Base-by-base conservation (phyloP, 2,888 invertebrate species). In the Ptychoptera contaminata region DNA sequence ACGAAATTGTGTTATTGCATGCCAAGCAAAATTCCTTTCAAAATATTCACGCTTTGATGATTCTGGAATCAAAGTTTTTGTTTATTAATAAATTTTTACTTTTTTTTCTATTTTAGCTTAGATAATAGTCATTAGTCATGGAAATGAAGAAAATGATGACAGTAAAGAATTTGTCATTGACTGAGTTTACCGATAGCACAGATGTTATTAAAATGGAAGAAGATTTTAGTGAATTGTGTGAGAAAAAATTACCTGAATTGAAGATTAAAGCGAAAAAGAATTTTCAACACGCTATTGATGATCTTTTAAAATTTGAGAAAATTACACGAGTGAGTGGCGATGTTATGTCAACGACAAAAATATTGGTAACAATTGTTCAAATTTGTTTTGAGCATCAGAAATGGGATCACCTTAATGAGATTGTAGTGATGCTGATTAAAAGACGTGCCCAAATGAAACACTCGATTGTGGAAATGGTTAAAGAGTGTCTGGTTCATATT, bases 391-490 rank as follows among this genome's bases (percentile, higher is more conserved):
- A 90, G 55, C 82, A 83, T 2, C 82, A 85, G 56, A 83, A 90
- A 58, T 94, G 87, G 86, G 73, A 79, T 45, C 77, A 82, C 8
- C 70, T 96, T 10, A 91, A 88, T 69, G 92, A 93, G 59, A 83
- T 90, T 58, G 82, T 94, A 56, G 72, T 82, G n/a, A 64, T 86
- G 23, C 67, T 96, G 34, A 82, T 88, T 60, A 92, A 92, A 62
- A 76, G 92, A 57, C 48, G 69, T 43, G 86, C 90, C 12, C 91
- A 94, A 60, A 72, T 94, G 32, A 94, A 94, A 63, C 80, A 87
- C 66, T 86, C 93, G 2, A 87, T 93, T 7, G 85, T 85, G 0
- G 90, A 82, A 73, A 85, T 86, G 84, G 83, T 93, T 46, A 87
- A 88, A 63, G 85, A 91, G 65, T 90, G 87, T 55, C 87, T 79